These are phyloP conservation scores for Microctenopoma stevenorrisi DNA, from an alignment of 2,797 vertebrate species.

Conservation along the genomic window DNA sequence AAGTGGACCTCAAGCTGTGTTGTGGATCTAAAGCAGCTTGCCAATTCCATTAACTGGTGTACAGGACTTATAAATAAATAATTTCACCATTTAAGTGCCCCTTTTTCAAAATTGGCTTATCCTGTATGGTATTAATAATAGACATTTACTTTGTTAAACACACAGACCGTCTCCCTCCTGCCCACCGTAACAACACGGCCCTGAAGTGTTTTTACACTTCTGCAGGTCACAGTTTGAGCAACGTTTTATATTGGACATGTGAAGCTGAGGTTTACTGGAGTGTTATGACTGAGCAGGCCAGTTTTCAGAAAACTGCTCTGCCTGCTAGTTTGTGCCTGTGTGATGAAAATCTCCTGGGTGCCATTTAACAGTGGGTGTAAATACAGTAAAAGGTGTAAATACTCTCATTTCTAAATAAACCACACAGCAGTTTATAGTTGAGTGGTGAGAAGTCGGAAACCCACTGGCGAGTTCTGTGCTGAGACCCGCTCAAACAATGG, in stretches of 20 bases:
- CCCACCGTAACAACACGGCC: slow-evolving; percentile 69
- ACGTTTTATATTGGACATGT: slow-evolving; percentile 78
- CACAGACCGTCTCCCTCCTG: slow-evolving; percentile 72
- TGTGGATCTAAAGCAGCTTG: slow-evolving; percentile 80
- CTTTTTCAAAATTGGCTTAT: slow-evolving; percentile 83
- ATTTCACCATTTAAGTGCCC: slow-evolving; percentile 82
- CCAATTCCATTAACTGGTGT: slow-evolving; percentile 85
- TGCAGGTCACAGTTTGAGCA: slow-evolving; percentile 77
- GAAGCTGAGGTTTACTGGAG: slow-evolving; percentile 78
- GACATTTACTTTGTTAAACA: slow-evolving; percentile 86
- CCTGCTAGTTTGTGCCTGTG: slow-evolving; percentile 75
- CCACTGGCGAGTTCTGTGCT: slow-evolving; percentile 75
- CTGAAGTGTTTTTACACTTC: slow-evolving; percentile 83
- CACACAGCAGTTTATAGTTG: slow-evolving; percentile 78
- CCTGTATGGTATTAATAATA: slow-evolving; percentile 85
- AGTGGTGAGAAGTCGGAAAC: slow-evolving; percentile 75
- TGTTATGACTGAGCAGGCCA: slow-evolving; percentile 79
- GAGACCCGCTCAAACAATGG: slow-evolving; percentile 84
- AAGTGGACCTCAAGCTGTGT: slow-evolving; percentile 85
- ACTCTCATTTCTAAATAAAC: slow-evolving; percentile 83
- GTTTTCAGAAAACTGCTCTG: slow-evolving; percentile 71
- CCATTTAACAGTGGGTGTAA: slow-evolving; percentile 82
- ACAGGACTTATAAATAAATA: slow-evolving; percentile 84
- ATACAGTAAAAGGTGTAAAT: slow-evolving; percentile 85
- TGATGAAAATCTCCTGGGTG: slow-evolving; percentile 77